Evolutionary conservation across 2,888 invertebrate species (phyloP).

Genomic region (Sesia apiformis): DNA sequence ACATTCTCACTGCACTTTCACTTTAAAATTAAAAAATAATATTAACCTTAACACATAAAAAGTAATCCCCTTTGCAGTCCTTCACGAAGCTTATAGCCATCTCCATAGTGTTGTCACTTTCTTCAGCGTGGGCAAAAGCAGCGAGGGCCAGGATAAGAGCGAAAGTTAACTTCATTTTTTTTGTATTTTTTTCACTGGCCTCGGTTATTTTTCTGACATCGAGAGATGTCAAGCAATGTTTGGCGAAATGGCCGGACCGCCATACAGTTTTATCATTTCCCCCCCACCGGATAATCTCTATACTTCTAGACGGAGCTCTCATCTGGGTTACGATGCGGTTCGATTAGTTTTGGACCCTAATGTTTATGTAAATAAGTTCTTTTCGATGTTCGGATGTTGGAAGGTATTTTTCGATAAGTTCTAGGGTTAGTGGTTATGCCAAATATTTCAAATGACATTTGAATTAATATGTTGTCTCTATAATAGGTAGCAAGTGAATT

Average conservation of each 20-base stretch:
- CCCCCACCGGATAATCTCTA: conserved; percentile 42
- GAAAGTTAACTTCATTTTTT: conserved; percentile 46
- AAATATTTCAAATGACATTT: too few species aligned
- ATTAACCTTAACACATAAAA: conserved; percentile 83
- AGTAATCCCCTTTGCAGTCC: conserved; percentile 80
- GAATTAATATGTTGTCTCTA: too few species aligned
- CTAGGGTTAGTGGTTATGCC: too few species aligned
- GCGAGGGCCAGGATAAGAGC: conserved; percentile 49
- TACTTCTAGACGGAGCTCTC: conserved; percentile 32
- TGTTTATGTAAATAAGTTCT: conserved; percentile 37
- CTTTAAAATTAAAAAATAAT: conserved; percentile 33
- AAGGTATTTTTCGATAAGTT: too few species aligned
- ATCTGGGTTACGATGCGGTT: conserved; percentile 51
- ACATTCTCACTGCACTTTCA: conserved; percentile 56
- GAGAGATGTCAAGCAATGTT: conserved; percentile 60
- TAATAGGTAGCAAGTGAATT: too few species aligned
- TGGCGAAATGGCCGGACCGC: conserved; percentile 40
- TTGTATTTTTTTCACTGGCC: conserved; percentile 19
- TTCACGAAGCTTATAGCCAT: conserved; percentile 80
- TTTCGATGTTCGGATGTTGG: conserved; percentile 4
- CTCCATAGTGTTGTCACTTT: conserved; percentile 72
- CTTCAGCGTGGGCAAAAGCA: conserved; percentile 53
- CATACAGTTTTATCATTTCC: conserved; percentile 64
- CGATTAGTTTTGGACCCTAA: conserved; percentile 44
- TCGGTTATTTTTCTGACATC: conserved; percentile 50